phyloP scores from a whole-genome alignment of 2,113 vertebrate genomes.

The Chionodraco myersi region DNA sequence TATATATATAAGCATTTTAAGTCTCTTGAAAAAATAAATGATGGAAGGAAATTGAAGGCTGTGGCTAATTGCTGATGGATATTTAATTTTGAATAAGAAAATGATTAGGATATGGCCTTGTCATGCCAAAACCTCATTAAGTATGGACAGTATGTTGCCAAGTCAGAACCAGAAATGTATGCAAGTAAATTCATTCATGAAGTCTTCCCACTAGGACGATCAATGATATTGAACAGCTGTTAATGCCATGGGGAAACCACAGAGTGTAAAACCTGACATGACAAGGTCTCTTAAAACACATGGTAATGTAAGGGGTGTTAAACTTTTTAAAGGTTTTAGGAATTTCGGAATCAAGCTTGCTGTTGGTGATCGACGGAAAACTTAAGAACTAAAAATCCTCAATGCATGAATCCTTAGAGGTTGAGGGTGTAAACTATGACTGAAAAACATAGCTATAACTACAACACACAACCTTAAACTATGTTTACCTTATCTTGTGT shows the following conservation, averaged over 20 bases:
- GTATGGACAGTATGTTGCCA: slow-evolving; percentile 54
- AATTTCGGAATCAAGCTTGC: slow-evolving; percentile 16
- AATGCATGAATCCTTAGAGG: background rate
- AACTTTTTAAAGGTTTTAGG: slow-evolving; percentile 43
- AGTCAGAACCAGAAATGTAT: slow-evolving; percentile 58
- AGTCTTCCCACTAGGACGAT: slow-evolving; percentile 50
- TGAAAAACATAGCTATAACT: slow-evolving; percentile 16
- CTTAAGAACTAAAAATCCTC: background rate
- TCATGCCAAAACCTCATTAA: slow-evolving; percentile 64
- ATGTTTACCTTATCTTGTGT: slow-evolving; percentile 21
- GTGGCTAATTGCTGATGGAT: slow-evolving; percentile 50
- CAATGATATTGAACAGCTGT: slow-evolving; percentile 67
- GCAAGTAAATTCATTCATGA: slow-evolving; percentile 46
- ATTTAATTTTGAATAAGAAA: slow-evolving; percentile 60
- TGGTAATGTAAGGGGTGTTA: slow-evolving; percentile 49
- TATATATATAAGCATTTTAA: slow-evolving; percentile 45
- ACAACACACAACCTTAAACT: slow-evolving; percentile 6
- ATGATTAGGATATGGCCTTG: slow-evolving; percentile 61
- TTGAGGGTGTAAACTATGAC: slow-evolving; percentile 17
- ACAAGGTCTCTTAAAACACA: slow-evolving; percentile 75
- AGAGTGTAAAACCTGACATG: slow-evolving; percentile 67
- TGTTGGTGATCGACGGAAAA: slow-evolving; percentile 23
- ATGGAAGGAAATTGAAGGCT: slow-evolving; percentile 55
- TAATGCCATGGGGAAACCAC: slow-evolving; percentile 68
- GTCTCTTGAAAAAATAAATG: slow-evolving; percentile 53